Base-by-base conservation (phyloP, 2,797 vertebrate genomes). In the Platyrinchus mystaceus region DNA sequence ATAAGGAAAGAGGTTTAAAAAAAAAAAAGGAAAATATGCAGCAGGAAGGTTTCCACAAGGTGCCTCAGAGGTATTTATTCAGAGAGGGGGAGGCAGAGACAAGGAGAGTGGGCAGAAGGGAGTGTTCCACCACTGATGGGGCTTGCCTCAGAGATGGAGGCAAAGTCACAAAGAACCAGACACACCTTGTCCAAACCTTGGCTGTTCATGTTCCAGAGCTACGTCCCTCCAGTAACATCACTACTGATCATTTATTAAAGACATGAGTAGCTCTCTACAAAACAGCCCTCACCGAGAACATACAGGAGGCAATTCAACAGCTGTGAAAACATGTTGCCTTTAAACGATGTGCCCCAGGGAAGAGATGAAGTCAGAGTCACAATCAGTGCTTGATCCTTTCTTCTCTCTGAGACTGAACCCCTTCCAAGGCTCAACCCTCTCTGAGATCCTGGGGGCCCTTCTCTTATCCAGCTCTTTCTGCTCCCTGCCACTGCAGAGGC, bases 51-150 rank as follows among this genome's bases (percentile, higher is more conserved):
- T 94, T 91, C 87, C 83, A 95, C 79, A 79, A 79, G 63, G 87
- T 94, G 80, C 91, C 77, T 91, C 22, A 4, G 30, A 94, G 89
- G 28, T 91, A 86, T 92, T 95, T 94, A 52, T 89, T 93, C 76
- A 91, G 87, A 81, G 60, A 43, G 22, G 55, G 56, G 82, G 69
- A 75, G 73, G 73, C 43, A 81, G 28, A 37, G 66, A 26, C n/a
- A 75, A 73, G 52, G 50, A 81, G 58, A 93, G 58, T 1, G 3
- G 69, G 73, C 46, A 84, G 71, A 89, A 83, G n/a, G 79, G 69
- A 89, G 36, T 30, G 73, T 26, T 81, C 46, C 36, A 58, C 46
- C 50, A 30, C 27, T 9, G 1, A 9, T 2, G 1, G 6, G n/a
- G 30, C 16, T 74, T 69, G 70, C 37, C 63, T 83, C 4, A 6